These are phyloP conservation scores for Rhopalosiphum maidis DNA, from an alignment of 1,140 invertebrate genomes.

Conservation along the genomic window DNA sequence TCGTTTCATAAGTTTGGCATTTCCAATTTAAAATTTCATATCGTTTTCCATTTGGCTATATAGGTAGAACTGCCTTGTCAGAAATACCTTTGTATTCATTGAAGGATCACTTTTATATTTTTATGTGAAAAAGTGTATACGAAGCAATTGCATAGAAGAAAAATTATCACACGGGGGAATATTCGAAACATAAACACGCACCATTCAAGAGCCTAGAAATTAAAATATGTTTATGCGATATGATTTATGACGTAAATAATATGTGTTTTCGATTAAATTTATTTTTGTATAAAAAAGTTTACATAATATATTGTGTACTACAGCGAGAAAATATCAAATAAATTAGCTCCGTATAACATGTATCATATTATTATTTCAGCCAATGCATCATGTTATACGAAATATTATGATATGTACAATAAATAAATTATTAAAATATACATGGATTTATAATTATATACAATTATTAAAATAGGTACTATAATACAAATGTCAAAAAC, in stretches of 20 bases:
- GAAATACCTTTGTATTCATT: conserved; percentile 44
- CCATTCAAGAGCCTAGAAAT: conserved; percentile 20
- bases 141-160: neutral
- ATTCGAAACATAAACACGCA: conserved; percentile 15
- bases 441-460: neutral
- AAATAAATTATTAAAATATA: neutral
- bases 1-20: conserved; percentile 51
- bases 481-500: neutral
- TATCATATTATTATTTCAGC: neutral
- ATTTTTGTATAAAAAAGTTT: conserved; percentile 6
- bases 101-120: conserved; percentile 48
- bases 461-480: neutral
- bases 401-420: neutral
- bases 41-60: conserved; percentile 38
- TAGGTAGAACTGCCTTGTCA: conserved; percentile 2
- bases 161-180: conserved; percentile 27
- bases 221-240: conserved; percentile 26
- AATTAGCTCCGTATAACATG: conserved; percentile 2
- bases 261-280: conserved; percentile 21
- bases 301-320: neutral
- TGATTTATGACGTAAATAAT: conserved; percentile 15
- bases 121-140: conserved; percentile 26
- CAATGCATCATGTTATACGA: neutral
- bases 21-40: conserved; percentile 57
- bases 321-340: neutral